Evolutionary conservation across 2,888 invertebrate genomes (phyloP).

Genomic region (Sarcophaga rosellei): DNA sequence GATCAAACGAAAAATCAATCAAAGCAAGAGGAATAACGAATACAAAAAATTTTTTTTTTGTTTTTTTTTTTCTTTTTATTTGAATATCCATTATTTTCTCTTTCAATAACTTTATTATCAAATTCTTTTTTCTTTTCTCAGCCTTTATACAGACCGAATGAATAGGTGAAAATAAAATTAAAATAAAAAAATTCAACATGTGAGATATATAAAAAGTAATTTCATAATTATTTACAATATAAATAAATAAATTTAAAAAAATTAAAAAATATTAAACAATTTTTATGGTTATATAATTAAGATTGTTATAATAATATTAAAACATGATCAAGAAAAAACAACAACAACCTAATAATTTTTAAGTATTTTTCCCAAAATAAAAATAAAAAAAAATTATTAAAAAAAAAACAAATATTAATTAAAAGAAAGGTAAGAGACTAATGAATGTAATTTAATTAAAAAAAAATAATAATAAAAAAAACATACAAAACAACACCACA

Average conservation of each 20-base stretch:
- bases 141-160: slow-evolving; percentile 27
- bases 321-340: slow-evolving; percentile 34
- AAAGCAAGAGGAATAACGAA: too few relatives aligned
- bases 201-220: slow-evolving; percentile 68
- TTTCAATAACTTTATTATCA: neutral
- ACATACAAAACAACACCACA: slow-evolving; percentile 38
- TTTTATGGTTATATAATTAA: slow-evolving; percentile 41
- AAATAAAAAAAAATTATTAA: slow-evolving; percentile 20
- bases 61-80: slow-evolving; percentile 5
- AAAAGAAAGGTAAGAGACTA: slow-evolving; percentile 46
- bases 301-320: slow-evolving; percentile 65
- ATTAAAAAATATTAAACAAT: neutral
- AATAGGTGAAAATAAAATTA: neutral
- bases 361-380: slow-evolving; percentile 65
- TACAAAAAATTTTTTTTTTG: neutral
- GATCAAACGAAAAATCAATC: too few relatives aligned
- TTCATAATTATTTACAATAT: slow-evolving; percentile 39
- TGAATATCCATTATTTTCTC: neutral
- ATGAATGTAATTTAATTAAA: slow-evolving; percentile 44
- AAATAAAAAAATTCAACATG: slow-evolving; percentile 37
- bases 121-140: neutral
- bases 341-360: slow-evolving; percentile 56
- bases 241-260: neutral
- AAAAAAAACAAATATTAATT: slow-evolving; percentile 8
- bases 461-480: slow-evolving; percentile 31